These are phyloP conservation scores for Calephelis perditalis DNA, from an alignment of 2,888 invertebrate genomes.

Conservation along the genomic window DNA sequence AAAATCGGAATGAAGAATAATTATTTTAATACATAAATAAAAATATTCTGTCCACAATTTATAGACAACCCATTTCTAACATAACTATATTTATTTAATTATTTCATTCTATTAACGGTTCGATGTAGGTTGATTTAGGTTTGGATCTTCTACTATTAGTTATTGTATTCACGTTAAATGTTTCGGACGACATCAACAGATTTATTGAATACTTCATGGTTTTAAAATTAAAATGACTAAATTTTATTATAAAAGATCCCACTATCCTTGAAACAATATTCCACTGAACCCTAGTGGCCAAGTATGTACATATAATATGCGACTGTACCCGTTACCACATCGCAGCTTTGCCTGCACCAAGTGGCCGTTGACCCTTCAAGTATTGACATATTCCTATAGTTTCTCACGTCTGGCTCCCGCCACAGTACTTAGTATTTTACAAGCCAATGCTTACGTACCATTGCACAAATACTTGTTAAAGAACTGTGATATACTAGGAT, in stretches of 20 bases:
- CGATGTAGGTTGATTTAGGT: too few relatives aligned
- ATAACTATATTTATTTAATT: too few relatives aligned
- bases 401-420: constrained; percentile 68
- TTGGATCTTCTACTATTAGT: too few relatives aligned
- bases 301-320: constrained; percentile 13
- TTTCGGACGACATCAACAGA: too few relatives aligned
- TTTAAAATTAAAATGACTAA: too few relatives aligned
- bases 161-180: too few relatives aligned
- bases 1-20: too few relatives aligned
- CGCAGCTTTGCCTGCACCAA: constrained; percentile 55
- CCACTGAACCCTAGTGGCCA: constrained; percentile 5
- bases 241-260: neutral
- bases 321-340: constrained; percentile 53
- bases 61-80: too few relatives aligned
- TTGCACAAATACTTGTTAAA: constrained; percentile 16
- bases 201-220: too few relatives aligned
- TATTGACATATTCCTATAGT: constrained; percentile 77
- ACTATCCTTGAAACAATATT: constrained; percentile 7
- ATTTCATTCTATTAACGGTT: too few relatives aligned
- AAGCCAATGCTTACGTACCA: constrained; percentile 28
- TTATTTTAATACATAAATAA: too few relatives aligned
- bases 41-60: too few relatives aligned
- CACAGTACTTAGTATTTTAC: constrained; percentile 46
- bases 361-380: constrained; percentile 74
- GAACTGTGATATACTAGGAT: neutral